Base-by-base conservation (phyloP, 1,140 invertebrate genomes). In the roundworm (Caenorhabditis elegans) region DNA sequence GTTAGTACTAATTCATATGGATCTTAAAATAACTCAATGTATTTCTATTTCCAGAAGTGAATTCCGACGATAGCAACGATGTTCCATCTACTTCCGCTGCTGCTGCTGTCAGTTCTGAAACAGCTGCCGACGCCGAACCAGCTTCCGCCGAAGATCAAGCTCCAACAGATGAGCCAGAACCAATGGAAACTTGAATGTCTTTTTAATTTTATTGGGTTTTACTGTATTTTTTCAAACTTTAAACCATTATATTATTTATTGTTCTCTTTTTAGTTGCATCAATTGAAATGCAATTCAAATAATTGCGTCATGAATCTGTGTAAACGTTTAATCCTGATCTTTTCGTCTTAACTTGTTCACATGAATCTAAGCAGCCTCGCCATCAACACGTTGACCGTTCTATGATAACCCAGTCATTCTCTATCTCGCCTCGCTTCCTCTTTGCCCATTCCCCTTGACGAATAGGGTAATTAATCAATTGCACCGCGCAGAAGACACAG, bases 261-360 rank as follows among this genome's bases (percentile, higher is more conserved):
- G 1, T 60, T 22, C 28, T 22, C 11, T 60, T 13, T n/a, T 31
- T 60, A 24, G 15, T 31, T n/a, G n/a, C n/a, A n/a, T n/a, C n/a
- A n/a, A n/a, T n/a, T n/a, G n/a, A n/a, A n/a, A n/a, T n/a, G n/a
- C n/a, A n/a, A n/a, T n/a, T n/a, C n/a, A n/a, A n/a, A n/a, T n/a
- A n/a, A n/a, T n/a, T n/a, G n/a, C n/a, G n/a, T n/a, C n/a, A n/a
- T n/a, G n/a, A n/a, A n/a, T n/a, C n/a, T 70, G 8, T 70, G n/a
- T 70, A 70, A 70, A 70, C 34, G 28, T 70, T 70, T 70, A 24
- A 60, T 70, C 60, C 11, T 70, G 60, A 39, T 39, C 17, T 70
- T 17, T 70, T 39, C 60, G 2, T 55, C 8, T 11, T 22, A 28
- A n/a, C n/a, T 70, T 22, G 4, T 70, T 39, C 5, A 24, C n/a